These are phyloP conservation scores for Astyanax mexicanus DNA, from an alignment of 2,797 vertebrate species.

Conservation along the genomic window DNA sequence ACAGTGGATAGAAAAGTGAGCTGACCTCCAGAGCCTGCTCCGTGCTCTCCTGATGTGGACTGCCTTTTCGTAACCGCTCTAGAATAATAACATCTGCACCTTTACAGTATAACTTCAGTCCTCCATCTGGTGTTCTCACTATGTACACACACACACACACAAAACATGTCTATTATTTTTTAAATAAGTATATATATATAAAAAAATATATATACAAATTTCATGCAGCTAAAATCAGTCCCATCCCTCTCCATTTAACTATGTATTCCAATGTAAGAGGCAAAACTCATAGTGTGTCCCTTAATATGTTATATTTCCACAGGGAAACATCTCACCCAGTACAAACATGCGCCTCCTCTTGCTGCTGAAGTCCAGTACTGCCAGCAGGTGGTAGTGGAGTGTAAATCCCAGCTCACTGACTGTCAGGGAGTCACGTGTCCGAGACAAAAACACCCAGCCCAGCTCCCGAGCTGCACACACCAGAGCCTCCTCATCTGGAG, in stretches of 20 bases:
- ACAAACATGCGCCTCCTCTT: slow-evolving; percentile 94
- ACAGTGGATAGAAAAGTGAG: not conserved
- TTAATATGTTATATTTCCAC: no score
- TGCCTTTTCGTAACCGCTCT: slow-evolving; percentile 76
- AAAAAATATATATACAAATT: no score
- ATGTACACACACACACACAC: slow-evolving; percentile 51
- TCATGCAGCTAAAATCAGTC: no score
- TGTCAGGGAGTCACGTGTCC: slow-evolving; percentile 86
- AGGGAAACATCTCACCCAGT: no score
- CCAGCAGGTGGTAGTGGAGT: slow-evolving; percentile 84
- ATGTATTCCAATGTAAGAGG: not conserved
- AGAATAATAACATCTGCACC: slow-evolving; percentile 92
- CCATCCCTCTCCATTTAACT: no score
- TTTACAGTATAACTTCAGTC: slow-evolving; percentile 91
- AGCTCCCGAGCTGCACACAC: slow-evolving; percentile 87
- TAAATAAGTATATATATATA: no score
- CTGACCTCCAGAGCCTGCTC: slow-evolving; percentile 86
- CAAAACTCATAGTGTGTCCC: slow-evolving; percentile 56
- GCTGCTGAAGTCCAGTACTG: slow-evolving; percentile 93
- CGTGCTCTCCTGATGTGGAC: slow-evolving; percentile 65
- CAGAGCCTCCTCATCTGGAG: slow-evolving; percentile 91
- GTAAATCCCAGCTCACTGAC: slow-evolving; percentile 85
- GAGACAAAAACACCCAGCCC: slow-evolving; percentile 88
- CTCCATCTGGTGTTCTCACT: slow-evolving; percentile 89
- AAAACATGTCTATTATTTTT: no score